These are phyloP conservation scores for Mus pahari DNA, from an alignment of 2,113 vertebrate genomes.

Conservation along the genomic window DNA sequence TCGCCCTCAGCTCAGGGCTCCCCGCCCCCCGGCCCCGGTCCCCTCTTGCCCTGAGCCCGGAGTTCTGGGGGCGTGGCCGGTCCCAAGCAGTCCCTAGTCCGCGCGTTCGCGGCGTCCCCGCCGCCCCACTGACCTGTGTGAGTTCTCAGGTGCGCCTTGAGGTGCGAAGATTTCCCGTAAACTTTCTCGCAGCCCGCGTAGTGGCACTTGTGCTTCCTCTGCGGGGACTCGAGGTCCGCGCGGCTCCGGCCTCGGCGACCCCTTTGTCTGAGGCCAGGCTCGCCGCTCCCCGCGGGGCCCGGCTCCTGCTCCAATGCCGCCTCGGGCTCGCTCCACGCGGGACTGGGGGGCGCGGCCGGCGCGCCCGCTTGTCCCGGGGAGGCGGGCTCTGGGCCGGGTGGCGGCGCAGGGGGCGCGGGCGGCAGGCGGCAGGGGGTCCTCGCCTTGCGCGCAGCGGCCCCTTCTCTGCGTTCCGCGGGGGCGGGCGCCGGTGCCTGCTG, in stretches of 20 bases:
- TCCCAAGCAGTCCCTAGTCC: background rate
- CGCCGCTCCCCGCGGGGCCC: slow-evolving; percentile 84
- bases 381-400: slow-evolving; percentile 35
- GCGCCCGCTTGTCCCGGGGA: slow-evolving; percentile 49
- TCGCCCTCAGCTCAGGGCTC: background rate
- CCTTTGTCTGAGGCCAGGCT: slow-evolving; percentile 96
- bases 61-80: slow-evolving; percentile 64
- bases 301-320: slow-evolving; percentile 81
- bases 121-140: slow-evolving; percentile 96
- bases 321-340: slow-evolving; percentile 69
- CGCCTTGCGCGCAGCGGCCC: slow-evolving; percentile 85
- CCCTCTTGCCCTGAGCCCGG: background rate
- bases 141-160: slow-evolving; percentile 99
- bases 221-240: slow-evolving; percentile 93
- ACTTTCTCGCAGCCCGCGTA: slow-evolving; percentile 99
- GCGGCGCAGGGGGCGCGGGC: slow-evolving; percentile 71
- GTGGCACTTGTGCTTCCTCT: slow-evolving; percentile 99
- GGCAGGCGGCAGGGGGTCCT: slow-evolving; percentile 83
- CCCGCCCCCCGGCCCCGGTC: background rate
- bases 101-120: slow-evolving; percentile 44
- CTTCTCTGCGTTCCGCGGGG: slow-evolving; percentile 88
- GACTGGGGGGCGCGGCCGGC: slow-evolving; percentile 74
- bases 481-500: slow-evolving; percentile 91
- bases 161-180: slow-evolving; percentile 99
- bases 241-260: slow-evolving; percentile 92